phyloP scores from a whole-genome alignment of 2,113 vertebrate species.

The Hemicordylus capensis region DNA sequence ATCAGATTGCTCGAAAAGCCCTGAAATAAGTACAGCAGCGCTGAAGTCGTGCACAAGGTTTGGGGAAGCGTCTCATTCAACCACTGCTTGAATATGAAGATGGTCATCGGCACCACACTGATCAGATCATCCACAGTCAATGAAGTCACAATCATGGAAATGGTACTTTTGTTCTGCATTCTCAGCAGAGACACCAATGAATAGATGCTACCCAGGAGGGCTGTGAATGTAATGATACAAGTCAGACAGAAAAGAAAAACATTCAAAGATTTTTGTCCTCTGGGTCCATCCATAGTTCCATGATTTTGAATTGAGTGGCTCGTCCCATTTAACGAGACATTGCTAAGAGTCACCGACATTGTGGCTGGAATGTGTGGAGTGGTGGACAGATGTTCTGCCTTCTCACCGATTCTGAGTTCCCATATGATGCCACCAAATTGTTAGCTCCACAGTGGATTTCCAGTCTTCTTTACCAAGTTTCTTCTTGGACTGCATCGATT shows the following conservation, averaged over 20 bases:
- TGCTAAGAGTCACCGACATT: constrained; percentile 67
- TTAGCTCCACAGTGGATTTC: constrained; percentile 37
- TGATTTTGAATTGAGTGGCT: constrained; percentile 67
- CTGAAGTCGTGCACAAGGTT: constrained; percentile 85
- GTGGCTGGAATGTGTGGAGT: constrained; percentile 36
- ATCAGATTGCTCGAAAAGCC: constrained; percentile 93
- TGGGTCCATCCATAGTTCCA: constrained; percentile 68
- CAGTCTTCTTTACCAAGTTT: constrained; percentile 58
- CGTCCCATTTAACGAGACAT: constrained; percentile 79
- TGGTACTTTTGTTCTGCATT: constrained; percentile 79
- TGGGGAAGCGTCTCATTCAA: constrained; percentile 64
- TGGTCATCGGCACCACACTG: constrained; percentile 82
- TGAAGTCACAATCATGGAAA: constrained; percentile 89
- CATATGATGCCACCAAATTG: constrained; percentile 38
- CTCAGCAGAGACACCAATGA: constrained; percentile 84
- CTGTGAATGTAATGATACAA: constrained; percentile 76
- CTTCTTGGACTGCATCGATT: constrained; percentile 41
- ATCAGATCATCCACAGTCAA: constrained; percentile 92
- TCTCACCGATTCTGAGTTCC: constrained; percentile 59
- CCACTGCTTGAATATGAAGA: constrained; percentile 90
- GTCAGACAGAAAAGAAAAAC: constrained; percentile 85
- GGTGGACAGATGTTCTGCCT: constrained; percentile 29
- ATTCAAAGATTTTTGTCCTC: constrained; percentile 71
- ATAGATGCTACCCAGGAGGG: constrained; percentile 85
- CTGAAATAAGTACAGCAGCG: constrained; percentile 90